Percentiles rank a stretch among this genome's conserved stretches.
Conservation (phyloP, 2,888 invertebrate genomes). For the Lacanobia wlatinum region DNA sequence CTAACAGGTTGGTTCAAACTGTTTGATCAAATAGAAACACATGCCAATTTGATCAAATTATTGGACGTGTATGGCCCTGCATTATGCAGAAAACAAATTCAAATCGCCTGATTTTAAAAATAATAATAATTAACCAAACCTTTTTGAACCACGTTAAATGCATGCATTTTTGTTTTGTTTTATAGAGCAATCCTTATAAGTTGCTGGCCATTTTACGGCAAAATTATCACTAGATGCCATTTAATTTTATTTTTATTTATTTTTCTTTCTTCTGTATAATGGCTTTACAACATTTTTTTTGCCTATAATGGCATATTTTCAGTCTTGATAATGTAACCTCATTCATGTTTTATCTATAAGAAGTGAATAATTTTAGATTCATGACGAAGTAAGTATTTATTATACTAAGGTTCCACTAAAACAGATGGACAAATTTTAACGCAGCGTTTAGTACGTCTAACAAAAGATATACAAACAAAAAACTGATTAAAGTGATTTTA, state of each 20-base stretch:
- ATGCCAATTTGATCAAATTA: too few species aligned
- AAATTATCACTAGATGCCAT: conserved; percentile 21
- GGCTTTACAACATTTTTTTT: not conserved
- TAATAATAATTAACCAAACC: not conserved
- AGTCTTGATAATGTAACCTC: conserved; percentile 2
- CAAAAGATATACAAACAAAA: too few species aligned
- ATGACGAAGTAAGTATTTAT: too few species aligned
- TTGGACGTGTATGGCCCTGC: too few species aligned
- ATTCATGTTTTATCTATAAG: not conserved
- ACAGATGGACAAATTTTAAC: too few species aligned
- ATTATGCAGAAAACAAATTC: too few species aligned
- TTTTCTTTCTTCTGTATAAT: not conserved
- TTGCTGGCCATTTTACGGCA: conserved; percentile 8
- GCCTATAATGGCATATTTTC: not conserved
- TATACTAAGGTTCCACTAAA: too few species aligned
- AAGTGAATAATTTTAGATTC: not conserved
- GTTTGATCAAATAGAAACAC: too few species aligned
- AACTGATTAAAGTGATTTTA: too few species aligned
- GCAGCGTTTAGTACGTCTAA: too few species aligned
- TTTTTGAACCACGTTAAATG: not conserved
- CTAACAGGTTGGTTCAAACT: too few species aligned
- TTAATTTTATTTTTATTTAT: conserved; percentile 2
- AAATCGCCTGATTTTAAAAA: not conserved
- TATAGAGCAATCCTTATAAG: conserved; percentile 6
- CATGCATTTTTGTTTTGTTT: not conserved